Base-by-base conservation (phyloP, 2,797 vertebrate species). In the Ctenochaetus hawaiiensis region DNA sequence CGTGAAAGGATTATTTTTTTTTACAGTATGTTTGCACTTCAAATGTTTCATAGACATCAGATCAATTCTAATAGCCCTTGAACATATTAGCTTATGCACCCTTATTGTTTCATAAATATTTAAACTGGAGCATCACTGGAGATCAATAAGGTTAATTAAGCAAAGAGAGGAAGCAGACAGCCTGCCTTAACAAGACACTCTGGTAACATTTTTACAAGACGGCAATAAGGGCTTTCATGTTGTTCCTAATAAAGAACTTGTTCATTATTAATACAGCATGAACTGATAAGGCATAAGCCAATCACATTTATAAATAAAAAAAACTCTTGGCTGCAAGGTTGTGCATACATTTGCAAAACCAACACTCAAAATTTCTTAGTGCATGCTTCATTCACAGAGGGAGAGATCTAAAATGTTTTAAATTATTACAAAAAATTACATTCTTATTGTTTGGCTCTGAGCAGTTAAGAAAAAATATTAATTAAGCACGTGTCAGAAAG, bases 101-200 rank as follows among this genome's bases (percentile, higher is more conserved):
- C 30, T 34, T 34, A 34, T 47, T 18, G 11, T 8, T 39, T 6
- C 48, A 70, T 83, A 37, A 60, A 80, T 83, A 75, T 71, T 81
- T 83, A 6, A 80, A 69, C 48, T 48, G 49, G n/a, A 78, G 53
- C 49, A 57, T 74, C 23, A 12, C 26, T 0, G 52, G 54, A 62
- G 49, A 85, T 84, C 72, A 81, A 79, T 81, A 68, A 58, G 75
- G 76, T 60, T 79, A 77, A 89, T 78, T 72, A 80, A 83, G 82
- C 59, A 66, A 30, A 49, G 37, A 49, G 41, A 59, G 48, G 51
- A 44, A n/a, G 49, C 11, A 26, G 0, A 12, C 11, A 58, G 54
- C 14, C 17, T 43, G 52, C 18, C 23, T 62, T 44, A 51, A 20
- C 9, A 30, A 59, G 9, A 22, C 64, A 58, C 67, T 71, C 26